Evolutionary conservation across 2,113 vertebrate species (phyloP).

Genomic region (Phrynosoma blainvillii): DNA sequence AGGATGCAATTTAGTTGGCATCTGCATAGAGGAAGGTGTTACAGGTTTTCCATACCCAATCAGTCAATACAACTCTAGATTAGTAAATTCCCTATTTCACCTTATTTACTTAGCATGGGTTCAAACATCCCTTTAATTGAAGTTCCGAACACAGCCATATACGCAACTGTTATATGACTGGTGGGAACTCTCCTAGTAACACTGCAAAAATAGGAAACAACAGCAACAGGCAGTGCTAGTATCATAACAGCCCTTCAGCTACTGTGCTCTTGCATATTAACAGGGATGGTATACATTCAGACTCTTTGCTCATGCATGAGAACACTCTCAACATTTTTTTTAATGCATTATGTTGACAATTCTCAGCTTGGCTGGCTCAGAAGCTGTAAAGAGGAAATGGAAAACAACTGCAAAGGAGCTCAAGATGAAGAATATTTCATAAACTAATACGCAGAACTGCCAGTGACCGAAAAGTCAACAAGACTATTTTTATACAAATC

Average conservation of each 20-base stretch:
- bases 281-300: not conserved
- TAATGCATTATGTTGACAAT: not conserved
- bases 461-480: not conserved
- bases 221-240: not conserved
- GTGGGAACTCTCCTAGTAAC: slow-evolving; percentile 49
- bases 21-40: not conserved
- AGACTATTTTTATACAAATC: not conserved
- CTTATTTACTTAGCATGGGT: not conserved
- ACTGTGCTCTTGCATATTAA: not conserved
- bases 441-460: not conserved
- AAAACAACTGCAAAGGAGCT: not conserved
- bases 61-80: not conserved
- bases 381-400: not conserved
- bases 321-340: not conserved
- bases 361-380: not conserved
- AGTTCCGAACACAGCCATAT: not conserved
- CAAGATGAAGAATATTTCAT: not conserved
- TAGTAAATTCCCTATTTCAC: not conserved
- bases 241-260: not conserved
- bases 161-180: slow-evolving; percentile 45
- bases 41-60: not conserved
- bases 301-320: no score
- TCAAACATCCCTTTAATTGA: not conserved
- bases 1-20: not conserved
- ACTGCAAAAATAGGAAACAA: slow-evolving; percentile 63